These are phyloP conservation scores for Drosophila cognata DNA, from an alignment of 2,888 invertebrate genomes.

Conservation along the genomic window DNA sequence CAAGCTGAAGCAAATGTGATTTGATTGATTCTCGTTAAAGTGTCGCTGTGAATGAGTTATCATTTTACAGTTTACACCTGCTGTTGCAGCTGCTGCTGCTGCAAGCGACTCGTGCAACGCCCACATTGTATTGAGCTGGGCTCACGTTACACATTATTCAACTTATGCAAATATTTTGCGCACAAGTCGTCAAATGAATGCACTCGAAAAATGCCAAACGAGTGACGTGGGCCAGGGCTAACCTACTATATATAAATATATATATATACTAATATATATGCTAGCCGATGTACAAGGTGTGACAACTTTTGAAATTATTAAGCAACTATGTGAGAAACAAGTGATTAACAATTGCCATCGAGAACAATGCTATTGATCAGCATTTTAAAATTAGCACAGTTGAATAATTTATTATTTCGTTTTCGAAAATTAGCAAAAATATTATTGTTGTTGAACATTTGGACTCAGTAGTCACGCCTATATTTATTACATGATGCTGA, in stretches of 20 bases:
- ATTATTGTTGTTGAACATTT: constrained; percentile 29
- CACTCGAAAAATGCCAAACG: constrained; percentile 48
- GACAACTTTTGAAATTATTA: constrained; percentile 47
- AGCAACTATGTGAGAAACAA: constrained; percentile 11
- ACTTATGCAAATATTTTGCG: constrained; percentile 40
- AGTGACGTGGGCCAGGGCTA: constrained; percentile 44
- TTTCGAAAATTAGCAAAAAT: constrained; percentile 36
- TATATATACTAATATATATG: constrained; percentile 1
- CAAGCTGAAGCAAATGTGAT: neutral
- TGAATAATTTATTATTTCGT: constrained; percentile 53
- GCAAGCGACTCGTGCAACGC: constrained; percentile 34
- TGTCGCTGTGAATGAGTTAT: constrained; percentile 37
- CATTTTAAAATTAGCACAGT: constrained; percentile 73
- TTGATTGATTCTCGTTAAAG: constrained; percentile 47
- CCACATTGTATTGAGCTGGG: constrained; percentile 31
- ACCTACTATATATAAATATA: neutral
- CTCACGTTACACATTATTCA: constrained; percentile 41
- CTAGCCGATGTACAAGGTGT: constrained; percentile 45
- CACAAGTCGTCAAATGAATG: constrained; percentile 26
- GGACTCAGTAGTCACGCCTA: constrained; percentile 57
- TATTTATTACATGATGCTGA: constrained; percentile 39
- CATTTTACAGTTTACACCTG: constrained; percentile 46
- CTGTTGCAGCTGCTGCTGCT: constrained; percentile 28
- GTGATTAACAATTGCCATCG: neutral
- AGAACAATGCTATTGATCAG: constrained; percentile 46